These are phyloP conservation scores for Pseudococcus longispinus DNA, from an alignment of 2,888 invertebrate genomes.

Conservation along the genomic window DNA sequence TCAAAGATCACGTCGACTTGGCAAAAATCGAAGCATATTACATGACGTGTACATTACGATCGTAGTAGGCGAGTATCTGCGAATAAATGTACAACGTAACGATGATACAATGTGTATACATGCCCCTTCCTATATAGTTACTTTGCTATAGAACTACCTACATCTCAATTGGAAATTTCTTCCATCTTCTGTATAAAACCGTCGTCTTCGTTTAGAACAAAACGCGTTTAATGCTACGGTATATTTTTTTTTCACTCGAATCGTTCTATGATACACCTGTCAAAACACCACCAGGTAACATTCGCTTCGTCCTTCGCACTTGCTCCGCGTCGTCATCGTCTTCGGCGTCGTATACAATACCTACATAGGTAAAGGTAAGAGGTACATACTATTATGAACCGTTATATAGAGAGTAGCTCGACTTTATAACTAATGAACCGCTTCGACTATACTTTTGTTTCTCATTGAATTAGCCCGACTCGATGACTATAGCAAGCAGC, in stretches of 20 bases:
- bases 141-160: neutral
- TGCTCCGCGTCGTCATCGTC: neutral
- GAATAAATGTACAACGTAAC: neutral
- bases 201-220: neutral
- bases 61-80: neutral
- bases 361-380: slow-evolving; percentile 1
- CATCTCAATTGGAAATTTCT: neutral
- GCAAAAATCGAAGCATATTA: neutral
- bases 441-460: slow-evolving; percentile 47
- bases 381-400: slow-evolving; percentile 19
- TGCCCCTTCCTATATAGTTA: neutral
- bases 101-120: neutral
- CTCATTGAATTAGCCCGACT: slow-evolving; percentile 42
- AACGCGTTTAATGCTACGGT: slow-evolving; percentile 23
- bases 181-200: neutral
- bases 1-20: slow-evolving; percentile 35
- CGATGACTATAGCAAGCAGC: neutral
- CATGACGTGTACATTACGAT: neutral
- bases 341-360: neutral
- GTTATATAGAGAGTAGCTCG: slow-evolving; percentile 39
- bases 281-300: slow-evolving; percentile 23
- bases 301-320: slow-evolving; percentile 37
- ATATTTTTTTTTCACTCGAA: neutral
- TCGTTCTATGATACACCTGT: slow-evolving; percentile 14
- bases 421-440: slow-evolving; percentile 42